A percentile compares a stretch with the other conserved stretches of the same genome.
Conservation (phyloP, 1,140 invertebrate species). For the Lucilia cuprina region DNA sequence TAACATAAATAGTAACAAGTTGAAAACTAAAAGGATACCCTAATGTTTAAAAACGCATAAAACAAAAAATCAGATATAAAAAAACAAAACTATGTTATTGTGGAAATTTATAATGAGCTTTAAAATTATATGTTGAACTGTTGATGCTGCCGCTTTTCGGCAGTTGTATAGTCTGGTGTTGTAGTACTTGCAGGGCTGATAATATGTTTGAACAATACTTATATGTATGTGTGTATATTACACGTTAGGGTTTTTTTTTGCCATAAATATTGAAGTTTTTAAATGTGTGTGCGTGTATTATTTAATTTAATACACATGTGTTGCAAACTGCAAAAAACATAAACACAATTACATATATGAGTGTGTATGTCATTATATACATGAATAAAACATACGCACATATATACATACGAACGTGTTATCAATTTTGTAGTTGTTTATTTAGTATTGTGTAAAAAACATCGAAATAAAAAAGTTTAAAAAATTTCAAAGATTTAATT, state of each 20-base stretch:
- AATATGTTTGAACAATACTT: not conserved
- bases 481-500: not conserved
- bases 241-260: not conserved
- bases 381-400: not conserved
- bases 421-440: not conserved
- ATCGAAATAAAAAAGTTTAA: not conserved
- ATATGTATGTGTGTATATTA: not conserved
- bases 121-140: conserved; percentile 15
- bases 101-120: conserved; percentile 11
- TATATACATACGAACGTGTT: not conserved
- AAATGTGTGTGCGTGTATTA: too few relatives aligned
- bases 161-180: not conserved
- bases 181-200: not conserved
- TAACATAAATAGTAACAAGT: too few relatives aligned
- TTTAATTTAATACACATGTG: not conserved
- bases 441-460: not conserved
- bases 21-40: too few relatives aligned
- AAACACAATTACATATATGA: too few relatives aligned
- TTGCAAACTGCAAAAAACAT: not conserved
- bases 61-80: not conserved
- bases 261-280: not conserved
- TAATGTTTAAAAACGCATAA: not conserved
- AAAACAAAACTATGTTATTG: not conserved
- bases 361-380: too few relatives aligned
- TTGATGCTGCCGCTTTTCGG: not conserved